Conservation (phyloP, 2,888 invertebrate species). For the Crossocerus cetratus region DNA sequence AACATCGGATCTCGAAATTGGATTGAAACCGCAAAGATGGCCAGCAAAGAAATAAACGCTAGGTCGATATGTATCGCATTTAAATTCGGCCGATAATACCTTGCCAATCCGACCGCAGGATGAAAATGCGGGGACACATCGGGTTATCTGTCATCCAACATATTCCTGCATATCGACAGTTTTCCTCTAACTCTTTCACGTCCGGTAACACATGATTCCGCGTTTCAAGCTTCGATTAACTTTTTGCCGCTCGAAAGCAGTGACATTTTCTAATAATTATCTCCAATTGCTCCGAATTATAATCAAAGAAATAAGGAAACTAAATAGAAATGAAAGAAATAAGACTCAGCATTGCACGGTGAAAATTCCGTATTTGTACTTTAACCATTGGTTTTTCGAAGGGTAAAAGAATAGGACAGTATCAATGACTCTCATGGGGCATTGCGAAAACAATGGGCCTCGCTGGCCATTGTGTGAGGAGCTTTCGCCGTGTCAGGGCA, state of each 20-base stretch:
- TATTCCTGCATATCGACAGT: too few species aligned
- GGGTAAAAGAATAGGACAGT: conserved; percentile 9
- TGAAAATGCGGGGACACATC: background rate
- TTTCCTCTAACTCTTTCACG: too few species aligned
- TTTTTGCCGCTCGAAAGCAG: too few species aligned
- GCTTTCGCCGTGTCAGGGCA: conserved; percentile 12
- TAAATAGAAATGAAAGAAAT: too few species aligned
- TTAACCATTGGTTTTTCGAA: background rate
- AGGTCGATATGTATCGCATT: conserved; percentile 34
- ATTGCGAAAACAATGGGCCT: conserved; percentile 27
- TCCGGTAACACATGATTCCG: too few species aligned
- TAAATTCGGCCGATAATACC: conserved; percentile 27
- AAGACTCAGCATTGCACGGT: too few species aligned
- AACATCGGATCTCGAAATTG: conserved; percentile 35
- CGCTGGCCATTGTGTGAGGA: conserved; percentile 18
- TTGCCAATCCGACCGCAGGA: background rate
- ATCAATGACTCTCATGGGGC: conserved; percentile 11
- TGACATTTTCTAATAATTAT: too few species aligned
- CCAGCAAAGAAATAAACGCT: conserved; percentile 25
- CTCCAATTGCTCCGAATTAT: too few species aligned
- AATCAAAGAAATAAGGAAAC: too few species aligned
- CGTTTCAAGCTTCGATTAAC: too few species aligned
- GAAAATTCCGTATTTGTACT: too few species aligned
- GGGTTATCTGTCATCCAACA: background rate
- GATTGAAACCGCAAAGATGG: conserved; percentile 30